A percentile compares a stretch with the other conserved stretches of the same genome.
phyloP scores from a whole-genome alignment of 2,797 vertebrate species.

The Hipposideros larvatus region DNA sequence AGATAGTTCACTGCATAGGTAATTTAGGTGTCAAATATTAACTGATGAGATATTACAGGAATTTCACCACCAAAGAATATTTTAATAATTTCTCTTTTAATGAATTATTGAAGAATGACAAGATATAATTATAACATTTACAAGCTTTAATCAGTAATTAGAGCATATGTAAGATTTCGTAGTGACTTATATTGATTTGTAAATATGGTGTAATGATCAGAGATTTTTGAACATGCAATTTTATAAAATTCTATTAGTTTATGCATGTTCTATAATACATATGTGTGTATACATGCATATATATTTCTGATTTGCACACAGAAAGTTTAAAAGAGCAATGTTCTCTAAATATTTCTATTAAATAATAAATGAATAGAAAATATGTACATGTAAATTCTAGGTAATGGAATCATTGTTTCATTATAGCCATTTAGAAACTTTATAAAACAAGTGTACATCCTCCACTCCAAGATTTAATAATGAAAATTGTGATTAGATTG shows the following conservation, averaged over 20 bases:
- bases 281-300: neutral
- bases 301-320: neutral
- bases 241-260: neutral
- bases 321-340: neutral
- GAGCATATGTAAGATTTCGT: neutral
- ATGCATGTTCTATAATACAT: neutral
- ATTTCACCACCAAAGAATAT: neutral
- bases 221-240: neutral
- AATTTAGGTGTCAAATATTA: neutral
- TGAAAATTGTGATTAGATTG: neutral
- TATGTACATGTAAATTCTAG: neutral
- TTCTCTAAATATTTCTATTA: neutral
- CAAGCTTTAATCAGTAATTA: neutral
- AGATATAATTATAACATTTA: neutral
- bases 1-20: neutral
- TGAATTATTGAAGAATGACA: neutral
- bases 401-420: neutral
- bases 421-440: neutral
- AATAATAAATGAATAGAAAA: neutral
- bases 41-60: neutral
- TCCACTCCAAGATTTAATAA: neutral
- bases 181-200: neutral
- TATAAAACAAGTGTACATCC: neutral
- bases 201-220: neutral
- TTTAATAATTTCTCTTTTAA: neutral